Evolutionary conservation across 2,113 vertebrate species (phyloP), one percentile per base, ranked within the genome.

Genomic region (Pampusana beccarii): DNA sequence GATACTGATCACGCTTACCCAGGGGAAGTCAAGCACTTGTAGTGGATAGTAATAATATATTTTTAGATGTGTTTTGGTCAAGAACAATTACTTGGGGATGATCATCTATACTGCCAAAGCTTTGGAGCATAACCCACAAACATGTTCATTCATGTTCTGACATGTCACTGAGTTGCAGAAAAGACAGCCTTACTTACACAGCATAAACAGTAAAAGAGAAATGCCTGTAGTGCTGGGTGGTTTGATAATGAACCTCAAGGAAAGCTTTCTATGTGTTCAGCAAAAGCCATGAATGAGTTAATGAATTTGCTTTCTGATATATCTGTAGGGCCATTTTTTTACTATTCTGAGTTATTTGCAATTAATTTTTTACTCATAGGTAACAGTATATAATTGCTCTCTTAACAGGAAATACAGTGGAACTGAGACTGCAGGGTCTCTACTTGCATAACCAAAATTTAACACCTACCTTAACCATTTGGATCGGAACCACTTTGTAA

Each of bases 381-480:
- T 60, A 86, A 82, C 31, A 58, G 18, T 34, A 70, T 1, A 11
- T 19, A 86, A 86, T 78, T 81, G 61, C 20, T 84, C 2, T 79
- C 31, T 46, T 78, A 75, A 91, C 50, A 87, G 77, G 84, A 89
- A 92, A 72, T 46, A 74, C 57, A 77, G 38, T 33, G 50, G 42
- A 60, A 70, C 29, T 0, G 7, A 77, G 61, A 77, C 33, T 31
- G 16, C 54, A 50, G 8, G 11, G 40, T 86, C 16, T 80, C 33
- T 66, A 53, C 13, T 24, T 53, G 38, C 62, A 53, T 33, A 88
- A 34, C 19, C 74, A 79, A 80, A 69, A 65, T 50, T 61, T 57
- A 77, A n/a, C 75, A 97, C 99, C 96, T 97, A 99, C 99, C 99
- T 98, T 91, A 99, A 92, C 99, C 99, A 99, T 96, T 99, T 99